Conservation (phyloP, 2,888 invertebrate genomes). For the Gerris lacustris region DNA sequence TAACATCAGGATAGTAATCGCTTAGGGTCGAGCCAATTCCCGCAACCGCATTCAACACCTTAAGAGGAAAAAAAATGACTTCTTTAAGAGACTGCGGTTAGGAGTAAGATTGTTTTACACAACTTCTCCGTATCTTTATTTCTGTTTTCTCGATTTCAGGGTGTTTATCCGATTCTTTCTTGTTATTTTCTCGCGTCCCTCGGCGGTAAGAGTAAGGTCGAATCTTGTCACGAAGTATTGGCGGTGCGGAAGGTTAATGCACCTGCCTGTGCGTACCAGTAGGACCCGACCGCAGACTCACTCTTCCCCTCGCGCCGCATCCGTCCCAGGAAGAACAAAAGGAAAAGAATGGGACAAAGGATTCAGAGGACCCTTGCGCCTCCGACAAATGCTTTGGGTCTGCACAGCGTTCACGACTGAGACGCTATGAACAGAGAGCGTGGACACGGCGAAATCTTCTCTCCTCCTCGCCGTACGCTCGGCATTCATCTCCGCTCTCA, state of each 20-base stretch:
- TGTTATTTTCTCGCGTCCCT: neutral
- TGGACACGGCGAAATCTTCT: too few relatives aligned
- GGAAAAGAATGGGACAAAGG: neutral
- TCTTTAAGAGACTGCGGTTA: neutral
- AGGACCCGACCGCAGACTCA: neutral
- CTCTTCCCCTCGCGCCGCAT: neutral
- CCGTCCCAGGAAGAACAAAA: neutral
- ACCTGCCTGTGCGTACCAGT: slow-evolving; percentile 2
- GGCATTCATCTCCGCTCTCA: too few relatives aligned
- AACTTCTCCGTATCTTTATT: neutral
- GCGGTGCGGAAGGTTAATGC: neutral
- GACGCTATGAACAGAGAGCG: too few relatives aligned
- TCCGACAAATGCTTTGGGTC: neutral
- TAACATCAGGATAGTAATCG: too few relatives aligned
- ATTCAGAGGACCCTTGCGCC: neutral
- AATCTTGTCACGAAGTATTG: neutral
- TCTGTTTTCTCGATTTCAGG: neutral
- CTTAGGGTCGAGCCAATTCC: too few relatives aligned
- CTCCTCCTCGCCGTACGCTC: too few relatives aligned
- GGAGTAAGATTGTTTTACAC: neutral
- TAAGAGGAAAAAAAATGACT: neutral
- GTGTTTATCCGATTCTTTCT: neutral
- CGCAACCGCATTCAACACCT: too few relatives aligned
- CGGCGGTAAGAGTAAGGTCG: neutral
- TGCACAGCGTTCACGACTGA: neutral